Evolutionary conservation across 2,888 invertebrate genomes (phyloP), one percentile per base, ranked within the genome.

Genomic region (Rapana venosa): DNA sequence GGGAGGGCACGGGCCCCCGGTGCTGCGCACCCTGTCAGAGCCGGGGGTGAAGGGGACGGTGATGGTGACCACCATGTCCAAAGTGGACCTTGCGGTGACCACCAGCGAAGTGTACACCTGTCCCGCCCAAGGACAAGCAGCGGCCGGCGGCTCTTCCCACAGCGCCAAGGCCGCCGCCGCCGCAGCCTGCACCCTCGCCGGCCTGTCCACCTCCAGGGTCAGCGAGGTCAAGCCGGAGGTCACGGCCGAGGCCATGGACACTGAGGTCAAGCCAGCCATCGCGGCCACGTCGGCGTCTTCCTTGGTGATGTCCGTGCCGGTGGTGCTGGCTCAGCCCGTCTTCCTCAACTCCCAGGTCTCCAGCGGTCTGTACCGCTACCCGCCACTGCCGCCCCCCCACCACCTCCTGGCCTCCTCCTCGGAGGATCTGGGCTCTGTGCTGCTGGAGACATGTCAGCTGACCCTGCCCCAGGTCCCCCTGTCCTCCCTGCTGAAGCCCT

Each of bases 301-400:
- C 2, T 66, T 66, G 47, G n/a, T 36, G 13, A n/a, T 85, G 85
- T 89, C 89, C n/a, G 92, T 94, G 87, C 94, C 94, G 22, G 92
- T 94, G 22, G 92, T 92, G 15, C 90, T 91, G 17, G 94, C 93
- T 30, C 92, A 93, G 88, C 90, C 92, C 26, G 47, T 93, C 2
- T 90, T 88, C 83, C 26, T 90, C 81, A 91, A 89, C 89, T 66
- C 90, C 22, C 88, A 89, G 79, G 85, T 88, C 66, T 47, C 77
- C 66, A 90, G 89, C 81, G 88, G 87, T n/a, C 84, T 86, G 70
- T 88, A 83, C 36, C 32, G 56, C 20, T 81, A 86, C 32, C 70
- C 84, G 20, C 83, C 85, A 22, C 58, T 81, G 26, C 83, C n/a
- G 22, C 83, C 87, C n/a, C 88, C 87, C n/a, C 79, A 61, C 61